phyloP scores from a whole-genome alignment of 2,113 vertebrate species.

The Centropristis striata region DNA sequence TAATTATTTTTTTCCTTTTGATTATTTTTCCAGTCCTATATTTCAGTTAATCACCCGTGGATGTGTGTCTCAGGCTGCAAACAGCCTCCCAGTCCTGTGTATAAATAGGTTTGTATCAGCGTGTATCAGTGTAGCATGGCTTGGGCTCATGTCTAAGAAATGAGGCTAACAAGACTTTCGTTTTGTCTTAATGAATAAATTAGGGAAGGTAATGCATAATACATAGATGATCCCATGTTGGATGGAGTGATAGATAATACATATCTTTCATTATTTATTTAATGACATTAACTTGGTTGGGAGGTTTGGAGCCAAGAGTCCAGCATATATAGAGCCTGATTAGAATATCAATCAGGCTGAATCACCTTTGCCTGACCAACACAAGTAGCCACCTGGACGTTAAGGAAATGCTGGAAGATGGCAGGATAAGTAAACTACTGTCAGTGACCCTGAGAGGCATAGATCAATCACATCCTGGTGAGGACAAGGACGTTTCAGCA shows the following conservation, averaged over 20 bases:
- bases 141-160: conserved; percentile 73
- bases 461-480: conserved; percentile 1
- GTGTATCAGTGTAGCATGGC: conserved; percentile 43
- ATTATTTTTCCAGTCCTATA: not conserved
- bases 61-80: conserved; percentile 31
- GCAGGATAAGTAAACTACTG: conserved; percentile 31
- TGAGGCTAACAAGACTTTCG: conserved; percentile 91
- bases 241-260: conserved; percentile 97
- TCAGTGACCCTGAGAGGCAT: conserved; percentile 5
- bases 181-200: conserved; percentile 99
- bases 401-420: conserved; percentile 10
- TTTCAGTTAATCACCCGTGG: conserved; percentile 19
- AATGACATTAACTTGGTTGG: conserved; percentile 91
- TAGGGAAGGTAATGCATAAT: conserved; percentile 94
- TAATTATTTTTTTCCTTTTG: conserved; percentile 3
- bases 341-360: conserved; percentile 67
- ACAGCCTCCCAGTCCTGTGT: conserved; percentile 38
- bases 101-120: conserved; percentile 50
- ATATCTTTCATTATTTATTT: conserved; percentile 96
- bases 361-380: conserved; percentile 38
- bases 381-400: conserved; percentile 34
- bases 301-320: conserved; percentile 69
- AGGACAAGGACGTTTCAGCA: conserved; percentile 5
- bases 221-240: conserved; percentile 93
- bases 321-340: conserved; percentile 70